Conservation (phyloP, 2,797 vertebrate genomes). For the Alauda arvensis region DNA sequence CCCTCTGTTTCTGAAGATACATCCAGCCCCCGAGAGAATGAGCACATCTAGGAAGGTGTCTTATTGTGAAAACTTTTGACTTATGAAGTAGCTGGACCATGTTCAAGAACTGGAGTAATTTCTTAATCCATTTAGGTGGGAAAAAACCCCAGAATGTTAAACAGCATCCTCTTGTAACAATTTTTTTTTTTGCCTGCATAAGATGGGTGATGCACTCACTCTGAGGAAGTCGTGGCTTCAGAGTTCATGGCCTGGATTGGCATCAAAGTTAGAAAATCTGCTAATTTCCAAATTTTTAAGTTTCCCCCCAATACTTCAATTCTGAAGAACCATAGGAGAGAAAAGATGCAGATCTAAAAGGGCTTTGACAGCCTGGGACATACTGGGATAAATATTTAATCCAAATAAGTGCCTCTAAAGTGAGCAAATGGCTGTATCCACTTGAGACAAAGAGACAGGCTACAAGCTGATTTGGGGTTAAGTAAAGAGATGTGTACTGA, state of each 20-base stretch:
- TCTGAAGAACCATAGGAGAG: not conserved
- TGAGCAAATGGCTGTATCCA: not conserved
- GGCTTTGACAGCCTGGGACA: not conserved
- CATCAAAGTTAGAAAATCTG: not conserved
- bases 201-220: not conserved
- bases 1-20: not conserved
- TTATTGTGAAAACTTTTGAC: not conserved
- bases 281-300: not conserved
- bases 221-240: fast-evolving
- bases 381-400: not conserved
- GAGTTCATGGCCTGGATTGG: not conserved
- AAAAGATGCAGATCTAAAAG: not conserved
- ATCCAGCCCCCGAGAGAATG: not conserved
- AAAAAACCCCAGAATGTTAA: not conserved
- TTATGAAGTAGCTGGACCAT: not conserved
- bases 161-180: not conserved
- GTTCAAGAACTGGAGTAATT: not conserved
- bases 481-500: not conserved
- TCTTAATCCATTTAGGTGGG: not conserved
- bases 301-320: not conserved
- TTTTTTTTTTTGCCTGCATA: not conserved
- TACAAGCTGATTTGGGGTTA: not conserved
- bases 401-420: not conserved
- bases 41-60: not conserved
- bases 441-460: not conserved